Evolutionary conservation across 2,113 vertebrate genomes (phyloP).

Genomic region (Podarcis raffonei): DNA sequence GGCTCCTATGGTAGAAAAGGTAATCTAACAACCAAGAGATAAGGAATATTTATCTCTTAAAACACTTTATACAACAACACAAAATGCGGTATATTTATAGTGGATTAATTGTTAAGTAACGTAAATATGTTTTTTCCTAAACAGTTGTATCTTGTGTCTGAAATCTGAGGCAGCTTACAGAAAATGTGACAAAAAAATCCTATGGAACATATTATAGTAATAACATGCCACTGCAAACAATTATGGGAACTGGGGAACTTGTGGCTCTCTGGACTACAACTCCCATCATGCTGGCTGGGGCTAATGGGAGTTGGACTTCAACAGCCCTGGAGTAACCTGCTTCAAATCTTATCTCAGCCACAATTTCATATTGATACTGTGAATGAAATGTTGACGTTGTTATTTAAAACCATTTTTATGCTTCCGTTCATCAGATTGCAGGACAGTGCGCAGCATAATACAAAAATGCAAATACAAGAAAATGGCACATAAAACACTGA

Average conservation of each 20-base stretch:
- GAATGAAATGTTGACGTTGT: too few species aligned
- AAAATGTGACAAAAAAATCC: background rate
- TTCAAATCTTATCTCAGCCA: background rate
- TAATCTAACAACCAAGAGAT: slow-evolving; percentile 30
- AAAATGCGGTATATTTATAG: background rate
- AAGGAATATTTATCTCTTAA: background rate
- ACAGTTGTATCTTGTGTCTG: background rate
- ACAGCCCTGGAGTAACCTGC: too few species aligned
- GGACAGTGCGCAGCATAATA: background rate
- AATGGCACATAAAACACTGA: background rate
- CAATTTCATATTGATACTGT: background rate
- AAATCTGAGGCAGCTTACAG: background rate
- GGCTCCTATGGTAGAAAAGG: slow-evolving; percentile 20
- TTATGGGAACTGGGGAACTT: background rate
- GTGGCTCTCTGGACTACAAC: too few species aligned
- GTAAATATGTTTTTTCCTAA: background rate
- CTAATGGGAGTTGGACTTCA: too few species aligned
- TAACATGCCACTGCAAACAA: background rate
- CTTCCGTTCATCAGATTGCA: background rate
- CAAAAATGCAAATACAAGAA: background rate
- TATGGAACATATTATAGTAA: background rate
- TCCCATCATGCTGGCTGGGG: too few species aligned
- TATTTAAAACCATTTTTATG: background rate
- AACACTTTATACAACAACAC: background rate
- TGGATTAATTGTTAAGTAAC: background rate